Evolutionary conservation across 2,888 invertebrate species (phyloP), one percentile per base, ranked within the genome.

Genomic region (Xylophagus ater): DNA sequence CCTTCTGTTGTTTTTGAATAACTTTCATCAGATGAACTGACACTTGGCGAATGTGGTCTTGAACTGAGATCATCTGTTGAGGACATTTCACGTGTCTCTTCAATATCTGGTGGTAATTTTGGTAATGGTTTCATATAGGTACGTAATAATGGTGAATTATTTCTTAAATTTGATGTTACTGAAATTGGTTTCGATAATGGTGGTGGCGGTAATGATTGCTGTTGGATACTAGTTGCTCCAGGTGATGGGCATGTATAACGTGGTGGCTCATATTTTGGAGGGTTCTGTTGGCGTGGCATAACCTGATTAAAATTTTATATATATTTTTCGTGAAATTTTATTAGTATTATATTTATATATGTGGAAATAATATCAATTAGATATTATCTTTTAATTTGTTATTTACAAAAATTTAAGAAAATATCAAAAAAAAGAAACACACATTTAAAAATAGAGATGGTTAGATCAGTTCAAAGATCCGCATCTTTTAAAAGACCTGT

Each of bases 21-120:
- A 60, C 84, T 84, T 62, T 86, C 86, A 55, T 86, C 85, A 0
- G 85, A 86, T 38, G 85, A 85, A 59, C 82, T 83, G 46, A 85
- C 77, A 55, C 82, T 83, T 1, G 85, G 83, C 6, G 84, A 84
- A 51, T 83, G 78, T 37, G 84, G 84, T 8, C 84, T 67, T 0
- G 84, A 84, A 53, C 83, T 84, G 18, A 85, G 73, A 60, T 86
- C 86, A 56, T 86, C 84, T 2, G 84, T 85, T 3, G 84, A 86
- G 5, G 85, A 84, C 59, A 65, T 59, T 48, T 65, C 65, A 6
- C 62, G 59, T 35, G 54, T 59, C 41, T 65, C 65, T 45, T 65
- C 63, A 32, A 62, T 51, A 41, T 62, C 62, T 17, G 68, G 61
- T n/a, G 73, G 73, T 40, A 72, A 63, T 55, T 72, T 73, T 28